Percentiles rank a stretch among this genome's conserved stretches.
phyloP scores from a whole-genome alignment of 2,113 vertebrate species.

The Vimba vimba region DNA sequence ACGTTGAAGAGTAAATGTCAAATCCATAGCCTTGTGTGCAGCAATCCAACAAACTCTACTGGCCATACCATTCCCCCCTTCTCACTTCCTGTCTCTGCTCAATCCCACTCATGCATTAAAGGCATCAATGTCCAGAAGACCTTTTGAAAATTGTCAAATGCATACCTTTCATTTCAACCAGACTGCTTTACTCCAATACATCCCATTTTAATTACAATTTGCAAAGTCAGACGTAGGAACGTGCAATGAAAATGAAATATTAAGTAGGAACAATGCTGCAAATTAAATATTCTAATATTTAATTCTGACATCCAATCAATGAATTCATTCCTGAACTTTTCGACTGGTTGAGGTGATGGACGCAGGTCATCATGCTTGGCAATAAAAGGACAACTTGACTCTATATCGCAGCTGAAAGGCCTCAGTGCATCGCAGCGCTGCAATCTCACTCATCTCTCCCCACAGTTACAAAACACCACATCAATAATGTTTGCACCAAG shows the following conservation, averaged over 20 bases:
- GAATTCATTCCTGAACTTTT: neutral
- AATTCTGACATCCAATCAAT: neutral
- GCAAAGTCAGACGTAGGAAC: neutral
- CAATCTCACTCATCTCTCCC: constrained; percentile 9
- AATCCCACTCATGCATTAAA: neutral
- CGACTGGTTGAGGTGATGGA: neutral
- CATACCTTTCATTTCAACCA: neutral
- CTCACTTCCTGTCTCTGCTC: neutral
- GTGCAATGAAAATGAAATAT: neutral
- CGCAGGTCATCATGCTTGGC: neutral
- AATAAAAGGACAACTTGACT: constrained; percentile 17
- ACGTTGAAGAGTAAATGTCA: neutral
- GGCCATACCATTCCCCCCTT: too few species aligned
- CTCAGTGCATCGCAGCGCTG: neutral
- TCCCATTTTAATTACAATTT: neutral
- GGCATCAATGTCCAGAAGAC: neutral
- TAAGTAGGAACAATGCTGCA: neutral
- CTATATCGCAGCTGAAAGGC: constrained; percentile 4
- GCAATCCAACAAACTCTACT: too few species aligned
- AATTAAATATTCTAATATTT: neutral
- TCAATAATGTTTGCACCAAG: constrained; percentile 32
- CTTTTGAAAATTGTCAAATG: neutral
- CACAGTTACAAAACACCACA: constrained; percentile 30
- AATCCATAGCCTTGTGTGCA: too few species aligned
- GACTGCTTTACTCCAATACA: neutral